Evolutionary conservation across 2,888 invertebrate species (phyloP), one percentile per base, ranked within the genome.

Genomic region (Erebia palarica): DNA sequence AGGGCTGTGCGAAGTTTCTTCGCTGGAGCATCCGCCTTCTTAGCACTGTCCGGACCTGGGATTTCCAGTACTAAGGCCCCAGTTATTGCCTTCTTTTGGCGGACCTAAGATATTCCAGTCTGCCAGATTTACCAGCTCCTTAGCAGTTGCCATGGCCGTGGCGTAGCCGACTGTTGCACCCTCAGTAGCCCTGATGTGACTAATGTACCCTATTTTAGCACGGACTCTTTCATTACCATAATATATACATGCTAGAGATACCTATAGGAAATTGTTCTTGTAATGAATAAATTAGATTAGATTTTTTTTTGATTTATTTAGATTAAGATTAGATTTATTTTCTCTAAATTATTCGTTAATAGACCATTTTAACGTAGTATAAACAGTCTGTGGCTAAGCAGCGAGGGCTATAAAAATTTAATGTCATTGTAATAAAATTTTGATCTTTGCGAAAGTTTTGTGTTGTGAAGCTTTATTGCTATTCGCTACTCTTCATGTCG

Each of bases 351-450:
- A 27, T 42, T 44, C 11, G 44, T 44, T 42, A 44, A 55, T 18
- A 14, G 16, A 10, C 49, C 63, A 27, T 51, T 65, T 53, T 55
- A 65, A 65, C 55, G 65, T 1, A 21, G 16, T 42, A 55, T 65
- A 53, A 65, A 42, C 51, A 55, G 42, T 60, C n/a, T 3, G 16
- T 44, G 44, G 44, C 60, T 60, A 55, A 65, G 55, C 36, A 55
- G 21, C 36, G n/a, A 27, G 42, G 55, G 65, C 65, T 11, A 42
- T 55, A 55, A 65, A 55, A 65, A 13, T 3, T 65, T 42, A 65
- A 27, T 55, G 42, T 42, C 16, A 16, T 4, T 44, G 55, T 18
- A 55, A 55, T 55, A 55, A 65, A 65, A 55, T 55, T 4, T 55
- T 16, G 42, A 55, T 55, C 36, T 36, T 36, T 36, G 7, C 36